Conservation (phyloP, 2,797 vertebrate genomes). For the Vipera ursinii region DNA sequence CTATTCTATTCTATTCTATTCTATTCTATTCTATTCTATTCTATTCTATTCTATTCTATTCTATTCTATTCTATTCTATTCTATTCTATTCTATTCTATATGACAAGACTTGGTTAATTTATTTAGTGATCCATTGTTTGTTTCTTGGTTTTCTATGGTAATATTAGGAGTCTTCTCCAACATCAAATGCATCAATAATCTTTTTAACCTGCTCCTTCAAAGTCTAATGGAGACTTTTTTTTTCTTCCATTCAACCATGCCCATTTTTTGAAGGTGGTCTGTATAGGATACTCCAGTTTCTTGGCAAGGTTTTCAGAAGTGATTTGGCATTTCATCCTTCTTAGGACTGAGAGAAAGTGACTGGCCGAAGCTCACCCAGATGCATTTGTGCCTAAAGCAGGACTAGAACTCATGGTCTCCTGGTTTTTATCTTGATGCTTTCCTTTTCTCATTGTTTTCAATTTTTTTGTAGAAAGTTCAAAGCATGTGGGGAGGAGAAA, state of each 20-base stretch:
- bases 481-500: neutral
- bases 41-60: too few species aligned
- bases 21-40: too few species aligned
- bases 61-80: too few species aligned
- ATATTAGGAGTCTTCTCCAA: neutral
- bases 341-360: neutral
- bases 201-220: neutral
- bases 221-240: neutral
- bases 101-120: neutral
- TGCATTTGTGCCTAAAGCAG: neutral
- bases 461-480: neutral
- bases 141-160: neutral
- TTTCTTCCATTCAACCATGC: neutral
- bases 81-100: too few species aligned
- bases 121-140: neutral
- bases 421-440: neutral
- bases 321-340: neutral
- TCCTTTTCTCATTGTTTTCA: neutral
- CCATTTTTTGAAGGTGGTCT: neutral
- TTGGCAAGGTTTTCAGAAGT: neutral
- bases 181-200: neutral
- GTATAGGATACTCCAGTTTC: neutral
- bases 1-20: too few species aligned
- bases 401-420: neutral
- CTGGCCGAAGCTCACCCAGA: neutral